Conservation (phyloP, 2,113 vertebrate genomes). For the Fulmarus glacialis region DNA sequence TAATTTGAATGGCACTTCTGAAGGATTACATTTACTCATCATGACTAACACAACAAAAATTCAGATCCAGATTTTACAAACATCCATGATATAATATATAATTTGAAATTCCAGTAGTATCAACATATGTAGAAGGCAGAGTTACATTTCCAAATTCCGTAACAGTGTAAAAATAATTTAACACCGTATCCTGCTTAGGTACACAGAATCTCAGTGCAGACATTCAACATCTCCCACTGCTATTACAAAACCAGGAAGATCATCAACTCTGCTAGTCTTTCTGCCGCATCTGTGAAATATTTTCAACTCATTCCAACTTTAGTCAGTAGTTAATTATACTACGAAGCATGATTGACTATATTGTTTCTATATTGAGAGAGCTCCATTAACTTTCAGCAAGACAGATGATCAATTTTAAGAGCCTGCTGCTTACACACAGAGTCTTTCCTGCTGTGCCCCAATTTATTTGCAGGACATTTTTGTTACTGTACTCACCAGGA, state of each 20-base stretch:
- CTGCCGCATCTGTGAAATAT: not conserved
- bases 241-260: not conserved
- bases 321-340: constrained; percentile 53
- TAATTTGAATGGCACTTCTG: not conserved
- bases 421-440: constrained; percentile 43
- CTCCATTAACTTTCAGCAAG: constrained; percentile 59
- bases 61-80: not conserved
- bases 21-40: not conserved
- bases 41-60: not conserved
- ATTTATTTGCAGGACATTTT: constrained; percentile 63
- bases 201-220: not conserved
- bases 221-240: not conserved
- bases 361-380: constrained; percentile 64
- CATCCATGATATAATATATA: not conserved
- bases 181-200: not conserved
- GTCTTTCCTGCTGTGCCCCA: constrained; percentile 56
- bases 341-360: constrained; percentile 43
- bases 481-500: constrained; percentile 62
- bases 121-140: not conserved
- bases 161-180: not conserved
- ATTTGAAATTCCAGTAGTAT: not conserved
- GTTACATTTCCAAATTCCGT: not conserved
- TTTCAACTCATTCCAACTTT: constrained; percentile 24
- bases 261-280: constrained; percentile 14
- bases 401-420: constrained; percentile 59